Conservation (phyloP, 2,113 vertebrate species). For the Strigops habroptila region DNA sequence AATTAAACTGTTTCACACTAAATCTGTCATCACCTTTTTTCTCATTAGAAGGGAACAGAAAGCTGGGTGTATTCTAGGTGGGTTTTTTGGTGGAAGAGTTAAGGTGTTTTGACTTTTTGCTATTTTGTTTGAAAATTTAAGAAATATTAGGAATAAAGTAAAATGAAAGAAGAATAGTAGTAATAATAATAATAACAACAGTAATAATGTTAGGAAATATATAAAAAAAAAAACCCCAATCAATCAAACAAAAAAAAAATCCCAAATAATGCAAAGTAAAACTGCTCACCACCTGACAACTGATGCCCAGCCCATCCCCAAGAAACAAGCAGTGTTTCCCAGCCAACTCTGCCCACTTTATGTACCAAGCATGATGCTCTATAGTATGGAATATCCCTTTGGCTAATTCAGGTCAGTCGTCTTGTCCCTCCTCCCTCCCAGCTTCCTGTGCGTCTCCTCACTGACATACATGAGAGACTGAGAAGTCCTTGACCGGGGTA, state of each 20-base stretch:
- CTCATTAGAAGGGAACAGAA: background rate
- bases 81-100: fast-evolving
- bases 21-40: background rate
- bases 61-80: background rate
- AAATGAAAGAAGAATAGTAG: background rate
- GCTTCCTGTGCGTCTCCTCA: no score
- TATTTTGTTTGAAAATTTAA: background rate
- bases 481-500: background rate
- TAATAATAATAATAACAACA: background rate
- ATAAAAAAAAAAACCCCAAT: background rate
- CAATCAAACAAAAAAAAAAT: background rate
- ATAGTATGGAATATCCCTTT: no score
- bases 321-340: no score
- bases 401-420: no score
- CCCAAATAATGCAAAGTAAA: background rate
- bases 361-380: no score
- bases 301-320: no score
- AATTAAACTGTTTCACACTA: background rate
- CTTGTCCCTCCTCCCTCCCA: no score
- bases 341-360: no score
- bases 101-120: background rate
- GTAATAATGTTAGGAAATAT: background rate
- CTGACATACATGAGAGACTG: no score
- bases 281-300: background rate
- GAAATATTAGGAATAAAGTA: no score